These are phyloP conservation scores for Leptocoma aspasia DNA, from an alignment of 2,113 vertebrate genomes.

Conservation along the genomic window DNA sequence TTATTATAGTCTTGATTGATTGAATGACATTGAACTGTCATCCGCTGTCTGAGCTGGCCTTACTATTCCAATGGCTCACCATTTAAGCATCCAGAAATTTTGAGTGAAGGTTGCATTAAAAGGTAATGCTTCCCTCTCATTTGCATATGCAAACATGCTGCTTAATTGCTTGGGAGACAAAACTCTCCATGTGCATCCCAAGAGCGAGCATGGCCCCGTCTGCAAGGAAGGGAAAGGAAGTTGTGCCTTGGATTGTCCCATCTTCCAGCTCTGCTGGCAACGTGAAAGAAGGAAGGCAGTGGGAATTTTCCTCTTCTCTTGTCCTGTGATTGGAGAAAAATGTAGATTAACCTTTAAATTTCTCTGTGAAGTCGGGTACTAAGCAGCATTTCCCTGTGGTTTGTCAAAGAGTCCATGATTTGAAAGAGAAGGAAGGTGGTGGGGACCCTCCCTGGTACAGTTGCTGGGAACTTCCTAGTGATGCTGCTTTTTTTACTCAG, in stretches of 20 bases:
- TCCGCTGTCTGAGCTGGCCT: background rate
- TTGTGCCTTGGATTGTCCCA: background rate
- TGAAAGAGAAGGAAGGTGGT: background rate
- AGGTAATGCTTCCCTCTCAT: background rate
- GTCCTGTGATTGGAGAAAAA: background rate
- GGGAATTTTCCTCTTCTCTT: background rate
- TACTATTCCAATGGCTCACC: background rate
- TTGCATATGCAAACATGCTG: background rate
- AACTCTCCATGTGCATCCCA: rapidly evolving
- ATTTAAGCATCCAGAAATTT: background rate
- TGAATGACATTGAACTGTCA: background rate
- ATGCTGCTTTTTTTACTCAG: background rate
- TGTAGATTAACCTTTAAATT: background rate
- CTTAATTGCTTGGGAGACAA: background rate
- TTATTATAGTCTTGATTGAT: background rate
- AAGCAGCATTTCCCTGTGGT: background rate
- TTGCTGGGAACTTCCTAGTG: background rate
- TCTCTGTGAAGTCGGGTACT: background rate
- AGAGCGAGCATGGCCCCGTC: background rate
- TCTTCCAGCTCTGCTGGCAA: background rate
- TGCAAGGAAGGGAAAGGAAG: background rate
- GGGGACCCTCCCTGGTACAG: background rate
- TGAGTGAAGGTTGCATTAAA: background rate
- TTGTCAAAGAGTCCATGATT: background rate
- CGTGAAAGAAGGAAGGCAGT: background rate